Conservation (phyloP, 2,888 invertebrate species). For the Lysandra coridon region DNA sequence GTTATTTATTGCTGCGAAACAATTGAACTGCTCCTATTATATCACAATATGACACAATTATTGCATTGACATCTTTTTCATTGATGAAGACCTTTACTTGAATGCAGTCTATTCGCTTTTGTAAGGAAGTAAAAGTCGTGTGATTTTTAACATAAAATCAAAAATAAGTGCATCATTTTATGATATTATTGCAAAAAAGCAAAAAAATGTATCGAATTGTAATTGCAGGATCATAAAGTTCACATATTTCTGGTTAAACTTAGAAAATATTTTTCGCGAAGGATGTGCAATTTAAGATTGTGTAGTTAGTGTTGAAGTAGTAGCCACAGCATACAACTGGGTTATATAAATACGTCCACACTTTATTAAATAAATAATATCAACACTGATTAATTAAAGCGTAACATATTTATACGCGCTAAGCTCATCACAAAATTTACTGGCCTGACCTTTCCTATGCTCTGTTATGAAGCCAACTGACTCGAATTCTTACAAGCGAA, state of each 20-base stretch:
- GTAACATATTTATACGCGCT: conserved; percentile 30
- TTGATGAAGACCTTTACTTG: conserved; percentile 68
- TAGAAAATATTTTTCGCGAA: background rate
- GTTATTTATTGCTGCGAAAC: conserved; percentile 78
- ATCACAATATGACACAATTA: conserved; percentile 76
- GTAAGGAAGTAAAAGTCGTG: conserved; percentile 3
- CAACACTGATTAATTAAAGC: conserved; percentile 21
- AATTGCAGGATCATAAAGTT: background rate
- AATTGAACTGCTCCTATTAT: conserved; percentile 79
- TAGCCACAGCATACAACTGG: background rate
- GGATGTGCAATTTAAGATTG: background rate
- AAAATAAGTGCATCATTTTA: background rate
- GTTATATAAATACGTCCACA: conserved; percentile 1
- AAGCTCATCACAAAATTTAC: conserved; percentile 39
- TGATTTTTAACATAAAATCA: background rate
- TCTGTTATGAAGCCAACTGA: conserved; percentile 38
- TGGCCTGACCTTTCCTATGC: conserved; percentile 39
- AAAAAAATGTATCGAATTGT: background rate
- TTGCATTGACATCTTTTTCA: conserved; percentile 70
- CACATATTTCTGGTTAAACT: background rate
- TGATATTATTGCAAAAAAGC: background rate
- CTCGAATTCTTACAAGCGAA: conserved; percentile 39
- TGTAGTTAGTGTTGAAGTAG: background rate
- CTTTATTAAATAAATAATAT: conserved; percentile 14
- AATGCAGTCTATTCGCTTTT: conserved; percentile 29